Evolutionary conservation across 2,113 vertebrate species (phyloP).

Genomic region (Bombycilla garrulus): DNA sequence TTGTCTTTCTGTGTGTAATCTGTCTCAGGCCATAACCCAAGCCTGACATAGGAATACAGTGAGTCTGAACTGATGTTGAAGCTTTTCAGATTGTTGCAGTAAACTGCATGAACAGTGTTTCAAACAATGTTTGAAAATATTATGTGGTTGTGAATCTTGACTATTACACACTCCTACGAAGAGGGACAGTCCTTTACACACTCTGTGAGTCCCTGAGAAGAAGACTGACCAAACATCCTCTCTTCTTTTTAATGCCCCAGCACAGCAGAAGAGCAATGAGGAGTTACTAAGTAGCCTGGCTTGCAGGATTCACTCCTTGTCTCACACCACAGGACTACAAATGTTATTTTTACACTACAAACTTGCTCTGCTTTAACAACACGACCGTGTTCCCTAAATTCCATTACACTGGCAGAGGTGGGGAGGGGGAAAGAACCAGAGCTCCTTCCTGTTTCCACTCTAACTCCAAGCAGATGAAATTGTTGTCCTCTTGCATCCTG

Average conservation of each 20-base stretch:
- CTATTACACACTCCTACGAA: neutral
- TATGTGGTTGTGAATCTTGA: neutral
- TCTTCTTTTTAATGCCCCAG: neutral
- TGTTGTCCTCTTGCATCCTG: neutral
- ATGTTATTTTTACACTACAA: neutral
- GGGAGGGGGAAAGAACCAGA: neutral
- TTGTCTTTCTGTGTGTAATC: neutral
- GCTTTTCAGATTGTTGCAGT: constrained; percentile 11
- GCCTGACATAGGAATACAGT: neutral
- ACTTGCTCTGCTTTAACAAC: neutral
- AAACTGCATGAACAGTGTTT: neutral
- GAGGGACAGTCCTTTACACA: neutral
- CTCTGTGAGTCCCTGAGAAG: neutral
- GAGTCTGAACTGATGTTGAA: neutral
- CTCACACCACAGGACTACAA: neutral
- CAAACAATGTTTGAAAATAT: constrained; percentile 37
- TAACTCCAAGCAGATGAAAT: neutral
- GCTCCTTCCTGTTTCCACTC: neutral
- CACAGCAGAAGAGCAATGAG: neutral
- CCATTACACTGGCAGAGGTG: neutral
- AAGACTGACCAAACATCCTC: neutral
- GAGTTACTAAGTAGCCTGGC: neutral
- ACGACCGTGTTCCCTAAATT: neutral
- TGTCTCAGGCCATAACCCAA: neutral
- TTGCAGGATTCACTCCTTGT: neutral